These are phyloP conservation scores for Montipora capricornis DNA, from an alignment of 64 coral and sea anemone species.

Conservation along the genomic window DNA sequence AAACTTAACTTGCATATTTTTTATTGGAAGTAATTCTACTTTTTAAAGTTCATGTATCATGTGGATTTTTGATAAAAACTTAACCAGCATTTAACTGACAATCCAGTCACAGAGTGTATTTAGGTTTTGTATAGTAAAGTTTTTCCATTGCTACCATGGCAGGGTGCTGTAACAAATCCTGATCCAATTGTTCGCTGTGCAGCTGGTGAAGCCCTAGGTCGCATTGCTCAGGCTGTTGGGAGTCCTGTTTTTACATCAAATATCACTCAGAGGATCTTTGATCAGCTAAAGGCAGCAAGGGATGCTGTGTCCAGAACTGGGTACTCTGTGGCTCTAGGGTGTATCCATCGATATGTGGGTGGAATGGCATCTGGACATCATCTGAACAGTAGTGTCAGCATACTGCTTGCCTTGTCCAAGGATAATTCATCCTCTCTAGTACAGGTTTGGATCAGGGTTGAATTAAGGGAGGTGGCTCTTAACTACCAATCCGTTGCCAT, in stretches of 20 bases:
- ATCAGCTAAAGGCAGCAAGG: slow-evolving; percentile 84
- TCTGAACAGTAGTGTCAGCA: slow-evolving; percentile 96
- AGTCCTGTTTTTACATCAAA: slow-evolving; percentile 88
- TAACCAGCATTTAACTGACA: too few relatives aligned
- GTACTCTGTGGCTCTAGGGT: slow-evolving; percentile 91
- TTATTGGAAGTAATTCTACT: too few relatives aligned
- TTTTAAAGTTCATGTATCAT: too few relatives aligned
- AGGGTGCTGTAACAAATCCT: slow-evolving; percentile 94
- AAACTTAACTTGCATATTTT: too few relatives aligned
- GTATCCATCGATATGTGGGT: slow-evolving; percentile 97
- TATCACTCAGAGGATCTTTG: slow-evolving; percentile 97
- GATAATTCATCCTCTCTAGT: slow-evolving; percentile 96
- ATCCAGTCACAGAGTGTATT: too few relatives aligned
- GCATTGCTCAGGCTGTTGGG: slow-evolving; percentile 96
- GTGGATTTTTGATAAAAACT: too few relatives aligned
- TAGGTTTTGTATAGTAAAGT: too few relatives aligned
- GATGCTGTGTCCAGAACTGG: slow-evolving; percentile 96
- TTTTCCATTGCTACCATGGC: neutral
- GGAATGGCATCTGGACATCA: slow-evolving; percentile 99
- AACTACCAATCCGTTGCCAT: too few relatives aligned
- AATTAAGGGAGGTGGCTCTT: too few relatives aligned
- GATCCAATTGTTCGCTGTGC: slow-evolving; percentile 98
- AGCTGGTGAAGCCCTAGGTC: slow-evolving; percentile 94
- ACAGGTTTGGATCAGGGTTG: slow-evolving; percentile 58
- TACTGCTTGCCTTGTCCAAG: slow-evolving; percentile 91